A percentile compares a stretch with the other conserved stretches of the same genome.
Evolutionary conservation across 2,113 vertebrate species (phyloP).

Genomic region (Crypturellus undulatus): DNA sequence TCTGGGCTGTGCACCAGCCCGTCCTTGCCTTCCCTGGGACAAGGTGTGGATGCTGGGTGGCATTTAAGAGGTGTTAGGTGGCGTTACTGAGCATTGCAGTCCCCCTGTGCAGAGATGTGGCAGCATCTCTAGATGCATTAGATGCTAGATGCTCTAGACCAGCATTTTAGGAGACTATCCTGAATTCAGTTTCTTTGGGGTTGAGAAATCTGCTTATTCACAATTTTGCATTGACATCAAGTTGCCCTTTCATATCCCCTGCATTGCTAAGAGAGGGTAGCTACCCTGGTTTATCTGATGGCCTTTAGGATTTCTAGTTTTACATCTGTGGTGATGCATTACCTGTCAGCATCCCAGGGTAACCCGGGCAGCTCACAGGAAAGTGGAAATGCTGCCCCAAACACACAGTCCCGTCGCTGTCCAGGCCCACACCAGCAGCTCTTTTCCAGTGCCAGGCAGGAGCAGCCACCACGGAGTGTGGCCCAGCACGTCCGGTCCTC

Average conservation of each 20-base stretch:
- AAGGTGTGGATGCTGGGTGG: not conserved
- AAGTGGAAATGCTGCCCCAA: not conserved
- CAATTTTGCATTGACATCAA: not conserved
- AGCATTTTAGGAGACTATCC: not conserved
- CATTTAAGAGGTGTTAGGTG: not conserved
- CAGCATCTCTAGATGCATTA: rapidly evolving
- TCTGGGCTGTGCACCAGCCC: no score
- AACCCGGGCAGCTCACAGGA: not conserved
- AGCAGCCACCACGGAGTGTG: not conserved
- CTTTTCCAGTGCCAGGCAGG: not conserved
- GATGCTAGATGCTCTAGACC: no score
- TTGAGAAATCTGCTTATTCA: not conserved
- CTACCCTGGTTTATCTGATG: not conserved
- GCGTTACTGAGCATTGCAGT: not conserved
- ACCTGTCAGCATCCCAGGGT: no score
- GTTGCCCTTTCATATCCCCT: not conserved
- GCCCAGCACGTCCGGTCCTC: not conserved
- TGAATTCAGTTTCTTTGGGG: not conserved
- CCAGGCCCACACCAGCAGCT: no score
- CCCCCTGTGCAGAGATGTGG: not conserved
- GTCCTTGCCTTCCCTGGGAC: not conserved
- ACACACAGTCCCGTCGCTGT: no score
- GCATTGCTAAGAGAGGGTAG: not conserved
- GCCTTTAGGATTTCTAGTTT: not conserved
- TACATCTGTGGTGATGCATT: not conserved